Evolutionary conservation across 1,140 invertebrate genomes (phyloP), one percentile per base, ranked within the genome.

Genomic region (Sycobia sp.): DNA sequence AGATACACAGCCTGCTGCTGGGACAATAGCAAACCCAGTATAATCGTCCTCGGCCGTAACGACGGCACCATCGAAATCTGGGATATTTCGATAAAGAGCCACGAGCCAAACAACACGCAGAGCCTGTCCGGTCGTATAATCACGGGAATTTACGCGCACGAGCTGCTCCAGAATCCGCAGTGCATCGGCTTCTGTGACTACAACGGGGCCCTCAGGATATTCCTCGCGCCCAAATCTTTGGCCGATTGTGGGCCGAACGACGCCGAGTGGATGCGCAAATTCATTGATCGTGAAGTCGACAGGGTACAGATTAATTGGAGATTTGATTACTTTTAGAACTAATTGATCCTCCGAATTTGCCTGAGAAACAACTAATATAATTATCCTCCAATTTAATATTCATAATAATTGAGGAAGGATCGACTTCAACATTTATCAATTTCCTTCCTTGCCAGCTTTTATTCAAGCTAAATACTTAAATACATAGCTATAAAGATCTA

Each of bases 191-290:
- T 77, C 67, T 74, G 74, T 58, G 87, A 89, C 70, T 83, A 81
- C 34, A 87, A 86, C 66, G 87, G 86, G 11, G 84, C 84, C 38
- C 83, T 89, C 20, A 80, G 86, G 61, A 82, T 87, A 72, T 86
- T 86, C 46, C 77, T 82, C 46, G 69, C 84, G 51, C 86, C 86
- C 67, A 70, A 47, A 73, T 75, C 71, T 83, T 86, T 77, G 65
- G 65, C 63, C 38, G 67, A 49, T n/a, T 68, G 32, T 14, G 65
- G 71, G 39, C 13, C 49, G 14, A 59, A 44, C 53, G 53, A 74
- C 64, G 49, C 75, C 34, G 20, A 78, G 41, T 75, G 72, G 74
- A 71, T 73, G 70, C 60, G 47, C 39, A 66, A 72, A 67, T 81
- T 76, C 20, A 43, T 78, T 5, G 70, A 76, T 14, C 71, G 70